phyloP scores from a whole-genome alignment of 2,888 invertebrate genomes.

The Ophioninae sp. region DNA sequence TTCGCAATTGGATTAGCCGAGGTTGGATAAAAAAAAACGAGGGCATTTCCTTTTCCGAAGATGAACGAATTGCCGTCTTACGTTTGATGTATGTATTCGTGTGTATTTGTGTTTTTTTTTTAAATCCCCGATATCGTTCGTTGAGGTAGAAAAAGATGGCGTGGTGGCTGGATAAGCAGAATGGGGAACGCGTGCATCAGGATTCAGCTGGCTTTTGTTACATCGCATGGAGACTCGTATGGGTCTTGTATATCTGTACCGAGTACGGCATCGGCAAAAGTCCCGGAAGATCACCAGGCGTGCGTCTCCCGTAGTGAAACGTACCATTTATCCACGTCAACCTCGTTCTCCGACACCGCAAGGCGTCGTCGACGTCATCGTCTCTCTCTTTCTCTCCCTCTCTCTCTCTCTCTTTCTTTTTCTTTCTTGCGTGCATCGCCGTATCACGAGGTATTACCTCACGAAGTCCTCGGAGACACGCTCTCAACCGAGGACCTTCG shows the following conservation, averaged over 20 bases:
- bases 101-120: neutral
- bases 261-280: constrained; percentile 57
- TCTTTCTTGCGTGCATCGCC: constrained; percentile 35
- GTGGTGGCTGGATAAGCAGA: constrained; percentile 3
- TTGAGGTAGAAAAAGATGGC: neutral
- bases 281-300: constrained; percentile 75
- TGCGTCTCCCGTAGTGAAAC: constrained; percentile 76
- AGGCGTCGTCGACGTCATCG: constrained; percentile 67
- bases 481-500: constrained; percentile 29
- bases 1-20: too few relatives aligned
- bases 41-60: too few relatives aligned
- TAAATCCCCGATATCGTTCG: neutral
- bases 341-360: constrained; percentile 76
- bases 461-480: constrained; percentile 4
- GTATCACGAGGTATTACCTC: constrained; percentile 24
- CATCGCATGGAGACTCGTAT: constrained; percentile 10
- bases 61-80: too few relatives aligned
- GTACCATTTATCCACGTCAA: constrained; percentile 79
- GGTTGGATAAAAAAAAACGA: too few relatives aligned
- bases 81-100: too few relatives aligned
- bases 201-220: constrained; percentile 51
- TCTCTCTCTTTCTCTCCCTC: constrained; percentile 27
- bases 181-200: constrained; percentile 56
- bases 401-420: constrained; percentile 25
- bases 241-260: constrained; percentile 19